Base-by-base conservation (phyloP, 2,888 invertebrate genomes). In the Timema podura region DNA sequence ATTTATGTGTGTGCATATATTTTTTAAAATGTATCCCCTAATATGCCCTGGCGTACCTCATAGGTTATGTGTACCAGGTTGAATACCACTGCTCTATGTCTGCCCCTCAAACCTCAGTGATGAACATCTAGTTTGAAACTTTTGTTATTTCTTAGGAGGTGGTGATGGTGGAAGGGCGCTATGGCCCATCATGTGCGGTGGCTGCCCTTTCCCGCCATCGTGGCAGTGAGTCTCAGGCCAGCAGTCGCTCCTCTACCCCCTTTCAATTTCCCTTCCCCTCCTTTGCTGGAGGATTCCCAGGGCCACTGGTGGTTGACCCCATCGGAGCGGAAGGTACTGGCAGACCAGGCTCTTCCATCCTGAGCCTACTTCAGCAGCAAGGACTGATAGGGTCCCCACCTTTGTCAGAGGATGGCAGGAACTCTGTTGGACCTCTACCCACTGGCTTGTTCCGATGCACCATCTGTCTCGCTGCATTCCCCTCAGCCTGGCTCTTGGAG, bases 401-500 rank as follows among this genome's bases (percentile, higher is more conserved):
- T 51, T 65, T 71, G 30, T 71, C 72, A n/a, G 71, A 72, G n/a
- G 72, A 70, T 13, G 68, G 74, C 70, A 67, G 71, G 65, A 48
- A 71, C 68, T 65, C 74, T 69, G 67, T 72, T 69, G 59, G 76
- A 76, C 54, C 69, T n/a, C 59, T 71, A n/a, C 67, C 61, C 30
- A 67, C 71, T 0, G 70, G 68, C n/a, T 64, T 70, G 68, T 83
- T 89, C 66, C 88, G 91, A 59, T 94, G 94, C 79, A 88, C 91
- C 67, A 91, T 93, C 13, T 94, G 94, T 80, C 88, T 93, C 77
- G 93, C 93, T 48, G 91, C 91, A 46, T 94, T 94, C 79, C 94
- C 94, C 44, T 92, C 93, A 61, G 86, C 91, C n/a, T 93, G 93
- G 92, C 85, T 93, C 49, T 83, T 94, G 68, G 93, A 94, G 79